Percentiles rank a stretch among this genome's conserved stretches.
Conservation (phyloP, 64 coral and sea anemone species). For the Porites lutea region DNA sequence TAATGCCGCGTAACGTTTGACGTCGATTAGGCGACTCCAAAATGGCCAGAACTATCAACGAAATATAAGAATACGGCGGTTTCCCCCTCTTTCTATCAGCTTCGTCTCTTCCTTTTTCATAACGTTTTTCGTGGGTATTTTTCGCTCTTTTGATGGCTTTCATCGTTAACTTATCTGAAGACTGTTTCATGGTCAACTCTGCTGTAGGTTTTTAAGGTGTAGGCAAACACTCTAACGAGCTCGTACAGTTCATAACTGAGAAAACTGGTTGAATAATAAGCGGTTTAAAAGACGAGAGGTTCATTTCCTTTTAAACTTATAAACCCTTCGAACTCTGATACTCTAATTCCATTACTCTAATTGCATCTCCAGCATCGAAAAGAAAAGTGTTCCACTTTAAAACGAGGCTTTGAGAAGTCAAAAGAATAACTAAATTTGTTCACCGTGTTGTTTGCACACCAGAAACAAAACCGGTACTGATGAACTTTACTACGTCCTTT, state of each 20-base stretch:
- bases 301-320: constrained; percentile 18
- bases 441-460: too few relatives aligned
- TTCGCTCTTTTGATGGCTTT: not conserved
- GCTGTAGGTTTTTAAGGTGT: too few relatives aligned
- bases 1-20: constrained; percentile 86
- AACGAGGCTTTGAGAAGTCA: too few relatives aligned
- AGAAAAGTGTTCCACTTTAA: too few relatives aligned
- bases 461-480: too few relatives aligned
- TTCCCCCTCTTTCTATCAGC: constrained; percentile 66
- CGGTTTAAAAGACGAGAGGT: not conserved
- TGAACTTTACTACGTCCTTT: not conserved
- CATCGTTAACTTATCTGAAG: not conserved
- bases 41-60: constrained; percentile 93
- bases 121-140: not conserved
- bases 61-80: constrained; percentile 95
- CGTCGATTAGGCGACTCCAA: constrained; percentile 70
- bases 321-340: too few relatives aligned
- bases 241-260: not conserved
- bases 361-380: too few relatives aligned
- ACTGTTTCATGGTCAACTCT: too few relatives aligned
- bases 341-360: too few relatives aligned
- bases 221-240: too few relatives aligned
- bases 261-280: not conserved
- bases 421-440: too few relatives aligned
- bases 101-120: not conserved